Percentiles rank a stretch among this genome's conserved stretches.
These are phyloP conservation scores for Anhinga rufa DNA, from an alignment of 2,113 vertebrate species.

Conservation along the genomic window DNA sequence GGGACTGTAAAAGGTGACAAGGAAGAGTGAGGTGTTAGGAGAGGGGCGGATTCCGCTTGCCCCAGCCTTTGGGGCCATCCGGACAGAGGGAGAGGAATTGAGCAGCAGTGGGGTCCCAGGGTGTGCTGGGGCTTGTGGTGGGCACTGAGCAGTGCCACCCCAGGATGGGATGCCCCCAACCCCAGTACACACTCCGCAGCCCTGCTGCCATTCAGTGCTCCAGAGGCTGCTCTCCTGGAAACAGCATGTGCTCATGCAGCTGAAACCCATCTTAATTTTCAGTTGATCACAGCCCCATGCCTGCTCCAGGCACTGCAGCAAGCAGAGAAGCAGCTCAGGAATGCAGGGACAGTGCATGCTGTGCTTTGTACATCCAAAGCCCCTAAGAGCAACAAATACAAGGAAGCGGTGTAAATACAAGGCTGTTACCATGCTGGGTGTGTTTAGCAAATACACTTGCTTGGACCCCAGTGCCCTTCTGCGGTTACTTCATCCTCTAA, in stretches of 20 bases:
- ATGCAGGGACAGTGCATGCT: rapidly evolving
- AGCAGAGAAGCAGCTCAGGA: neutral
- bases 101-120: neutral
- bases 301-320: neutral
- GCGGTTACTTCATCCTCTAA: neutral
- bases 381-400: neutral
- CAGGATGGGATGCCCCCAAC: rapidly evolving
- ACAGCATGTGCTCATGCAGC: neutral
- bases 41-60: rapidly evolving
- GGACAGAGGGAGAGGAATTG: neutral
- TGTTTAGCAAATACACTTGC: rapidly evolving
- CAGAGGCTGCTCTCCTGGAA: neutral
- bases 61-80: neutral
- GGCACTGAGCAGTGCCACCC: neutral
- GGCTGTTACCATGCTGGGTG: neutral
- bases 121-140: neutral
- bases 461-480: neutral
- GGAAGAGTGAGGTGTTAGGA: neutral
- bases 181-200: rapidly evolving
- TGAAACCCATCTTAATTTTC: neutral
- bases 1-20: neutral
- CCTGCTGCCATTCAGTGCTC: neutral
- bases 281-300: neutral
- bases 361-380: neutral
- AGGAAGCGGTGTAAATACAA: neutral